Conservation (phyloP, 2,113 vertebrate species). For the Nycticebus coucang region DNA sequence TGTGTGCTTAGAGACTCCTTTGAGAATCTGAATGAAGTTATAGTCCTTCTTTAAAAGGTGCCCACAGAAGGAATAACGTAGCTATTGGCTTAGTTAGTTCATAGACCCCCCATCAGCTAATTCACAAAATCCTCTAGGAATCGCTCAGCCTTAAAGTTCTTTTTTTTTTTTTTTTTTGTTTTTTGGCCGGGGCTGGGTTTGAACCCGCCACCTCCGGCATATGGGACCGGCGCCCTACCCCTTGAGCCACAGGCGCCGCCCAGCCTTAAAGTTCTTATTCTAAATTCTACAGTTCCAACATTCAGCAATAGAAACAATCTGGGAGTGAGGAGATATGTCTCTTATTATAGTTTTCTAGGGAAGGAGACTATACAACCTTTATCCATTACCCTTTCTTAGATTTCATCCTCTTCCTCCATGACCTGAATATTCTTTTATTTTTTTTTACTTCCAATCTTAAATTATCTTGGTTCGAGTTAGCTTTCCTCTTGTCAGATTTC, state of each 20-base stretch:
- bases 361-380: not conserved
- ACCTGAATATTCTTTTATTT: slow-evolving; percentile 12
- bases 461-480: not conserved
- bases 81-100: not conserved
- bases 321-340: not conserved
- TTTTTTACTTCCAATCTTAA: not conserved
- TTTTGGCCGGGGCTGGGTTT: too few relatives aligned
- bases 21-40: not conserved
- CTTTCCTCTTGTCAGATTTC: not conserved
- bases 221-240: too few relatives aligned
- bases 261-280: not conserved
- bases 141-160: not conserved
- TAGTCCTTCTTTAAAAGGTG: not conserved
- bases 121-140: not conserved
- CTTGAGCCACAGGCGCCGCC: too few relatives aligned
- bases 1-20: not conserved
- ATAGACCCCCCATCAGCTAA: not conserved
- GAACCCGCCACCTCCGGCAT: too few relatives aligned
- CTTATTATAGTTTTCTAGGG: not conserved
- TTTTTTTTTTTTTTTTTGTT: too few relatives aligned
- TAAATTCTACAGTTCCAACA: not conserved
- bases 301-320: not conserved
- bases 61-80: not conserved
- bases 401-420: not conserved
- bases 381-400: not conserved